Evolutionary conservation across 2,113 vertebrate species (phyloP), one percentile per base, ranked within the genome.

Genomic region (Glareola pratincola): DNA sequence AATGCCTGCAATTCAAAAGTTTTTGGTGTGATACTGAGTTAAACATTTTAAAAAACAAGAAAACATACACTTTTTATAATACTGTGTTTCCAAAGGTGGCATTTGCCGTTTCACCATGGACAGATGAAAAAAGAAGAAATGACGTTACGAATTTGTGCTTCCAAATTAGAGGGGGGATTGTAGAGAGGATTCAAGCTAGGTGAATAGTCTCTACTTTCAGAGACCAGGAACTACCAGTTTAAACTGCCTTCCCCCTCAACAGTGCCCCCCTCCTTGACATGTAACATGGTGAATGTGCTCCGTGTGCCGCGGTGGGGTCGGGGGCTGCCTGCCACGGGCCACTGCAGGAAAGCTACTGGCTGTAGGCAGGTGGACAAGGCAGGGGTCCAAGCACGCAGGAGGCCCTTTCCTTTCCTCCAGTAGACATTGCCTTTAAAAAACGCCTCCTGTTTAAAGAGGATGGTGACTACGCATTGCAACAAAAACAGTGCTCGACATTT

Each of bases 1-100:
- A 99, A 98, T 76, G 98, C 98, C 98, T 99, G 94, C 19, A 96
- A 98, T 90, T 66, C 30, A 97, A 94, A 96, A 87, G 62, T 37
- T 88, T 95, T 60, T 84, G 22, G 22, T 56, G 45, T 97, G 34
- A 97, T 56, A 86, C 3, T 0, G 62, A 76, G 60, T 37, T 29
- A 37, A 94, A 94, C 69, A 57, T 24, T 43, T 69, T 15, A 50
- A 71, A 81, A 91, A 37, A 0, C 2, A 39, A 91, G 9, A 1
- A 81, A 91, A 59, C 3, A 22, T 19, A 56, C 10, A 24, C 2
- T 36, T 86, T 86, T 92, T 63, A 27, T 12, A 74, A 22, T 32
- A 20, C 4, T 62, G 41, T 63, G n/a, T 89, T 57, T 95, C 47
- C 85, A 91, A 63, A 82, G 29, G 18, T 30, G 23, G 3, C 2